Conservation (phyloP, 2,888 invertebrate genomes). For the Punctoribates punctum region DNA sequence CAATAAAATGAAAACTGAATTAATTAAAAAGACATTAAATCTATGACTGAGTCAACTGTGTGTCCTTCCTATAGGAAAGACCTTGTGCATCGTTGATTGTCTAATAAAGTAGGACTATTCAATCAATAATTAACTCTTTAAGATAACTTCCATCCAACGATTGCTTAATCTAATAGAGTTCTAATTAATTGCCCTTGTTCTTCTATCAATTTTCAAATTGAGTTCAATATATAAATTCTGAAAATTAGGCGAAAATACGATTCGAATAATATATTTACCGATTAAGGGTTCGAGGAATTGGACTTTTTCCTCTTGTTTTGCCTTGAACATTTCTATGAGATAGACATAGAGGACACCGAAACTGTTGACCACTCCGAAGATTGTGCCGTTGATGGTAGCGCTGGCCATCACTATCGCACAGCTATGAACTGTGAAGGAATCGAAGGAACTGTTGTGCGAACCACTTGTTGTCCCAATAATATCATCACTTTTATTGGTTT, state of each 20-base stretch:
- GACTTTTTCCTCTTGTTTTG: constrained; percentile 39
- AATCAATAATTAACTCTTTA: no score
- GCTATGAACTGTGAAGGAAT: constrained; percentile 28
- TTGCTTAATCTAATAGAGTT: no score
- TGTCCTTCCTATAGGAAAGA: no score
- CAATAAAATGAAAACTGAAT: no score
- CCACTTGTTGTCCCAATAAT: not conserved
- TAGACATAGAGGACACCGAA: constrained; percentile 74
- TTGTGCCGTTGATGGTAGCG: constrained; percentile 80
- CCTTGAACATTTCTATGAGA: constrained; percentile 63
- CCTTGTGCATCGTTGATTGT: no score
- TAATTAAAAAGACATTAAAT: no score
- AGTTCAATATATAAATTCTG: no score
- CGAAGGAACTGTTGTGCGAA: not conserved
- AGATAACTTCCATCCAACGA: no score
- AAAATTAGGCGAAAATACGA: not conserved
- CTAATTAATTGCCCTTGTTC: no score
- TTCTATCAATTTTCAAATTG: no score
- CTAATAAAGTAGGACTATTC: no score
- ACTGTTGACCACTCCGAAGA: constrained; percentile 86
- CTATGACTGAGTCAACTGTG: no score
- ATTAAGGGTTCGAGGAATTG: constrained; percentile 34
- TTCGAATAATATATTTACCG: not conserved
- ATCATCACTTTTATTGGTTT: not conserved
- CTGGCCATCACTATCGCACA: constrained; percentile 61